Conservation (phyloP, 2,113 vertebrate species). For the Xiphophorus hellerii region DNA sequence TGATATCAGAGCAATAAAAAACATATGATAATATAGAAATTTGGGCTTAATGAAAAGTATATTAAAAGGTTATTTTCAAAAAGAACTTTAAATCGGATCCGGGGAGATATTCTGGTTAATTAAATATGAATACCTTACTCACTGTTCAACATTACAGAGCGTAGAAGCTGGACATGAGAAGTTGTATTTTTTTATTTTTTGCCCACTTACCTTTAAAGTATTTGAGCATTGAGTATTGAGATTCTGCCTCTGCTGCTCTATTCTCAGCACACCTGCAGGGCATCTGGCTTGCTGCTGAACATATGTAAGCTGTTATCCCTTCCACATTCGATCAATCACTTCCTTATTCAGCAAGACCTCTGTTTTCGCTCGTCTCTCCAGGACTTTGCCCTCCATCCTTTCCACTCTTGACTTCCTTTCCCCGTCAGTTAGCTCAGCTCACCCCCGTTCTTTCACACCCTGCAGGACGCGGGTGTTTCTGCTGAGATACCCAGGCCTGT, state of each 20-base stretch:
- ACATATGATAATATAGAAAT: no score
- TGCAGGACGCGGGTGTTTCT: conserved; percentile 39
- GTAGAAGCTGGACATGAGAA: conserved; percentile 53
- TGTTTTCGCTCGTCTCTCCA: conserved; percentile 52
- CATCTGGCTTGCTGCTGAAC: conserved; percentile 52
- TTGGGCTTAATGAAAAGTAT: no score
- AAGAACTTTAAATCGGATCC: no score
- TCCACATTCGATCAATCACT: conserved; percentile 53
- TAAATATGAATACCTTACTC: no score
- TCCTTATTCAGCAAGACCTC: conserved; percentile 45
- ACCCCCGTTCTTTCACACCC: conserved; percentile 43
- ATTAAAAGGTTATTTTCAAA: no score
- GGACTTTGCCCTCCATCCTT: conserved; percentile 41
- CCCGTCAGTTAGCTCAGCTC: conserved; percentile 21
- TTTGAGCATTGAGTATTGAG: conserved; percentile 59
- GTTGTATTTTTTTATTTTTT: conserved; percentile 38
- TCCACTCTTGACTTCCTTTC: conserved; percentile 48
- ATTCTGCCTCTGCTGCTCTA: conserved; percentile 58
- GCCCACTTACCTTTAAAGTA: conserved; percentile 56
- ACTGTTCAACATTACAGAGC: neutral
- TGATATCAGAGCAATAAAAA: no score
- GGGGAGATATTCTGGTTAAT: no score
- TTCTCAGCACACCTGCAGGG: conserved; percentile 65
- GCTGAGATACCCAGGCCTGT: conserved; percentile 15
- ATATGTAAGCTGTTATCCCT: conserved; percentile 54